Evolutionary conservation across 2,888 invertebrate genomes (phyloP).

Genomic region (Phyllotreta cruciferae): DNA sequence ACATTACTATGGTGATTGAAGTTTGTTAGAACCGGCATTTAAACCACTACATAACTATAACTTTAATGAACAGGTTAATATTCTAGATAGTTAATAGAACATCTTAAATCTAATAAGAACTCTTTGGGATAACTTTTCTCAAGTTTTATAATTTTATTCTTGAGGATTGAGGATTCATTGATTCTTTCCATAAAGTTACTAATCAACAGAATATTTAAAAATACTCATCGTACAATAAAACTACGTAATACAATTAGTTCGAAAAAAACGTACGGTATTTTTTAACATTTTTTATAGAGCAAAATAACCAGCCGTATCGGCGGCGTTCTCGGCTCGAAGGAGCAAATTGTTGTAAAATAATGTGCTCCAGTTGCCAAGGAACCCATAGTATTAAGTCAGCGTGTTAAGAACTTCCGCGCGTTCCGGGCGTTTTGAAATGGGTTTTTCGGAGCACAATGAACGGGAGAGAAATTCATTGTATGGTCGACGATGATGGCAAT

Average conservation of each 20-base stretch:
- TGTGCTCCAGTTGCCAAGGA: constrained; percentile 56
- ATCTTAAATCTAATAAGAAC: no score
- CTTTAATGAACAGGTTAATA: no score
- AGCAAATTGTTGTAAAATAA: constrained; percentile 47
- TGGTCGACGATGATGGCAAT: constrained; percentile 31
- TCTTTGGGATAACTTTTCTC: no score
- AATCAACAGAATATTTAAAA: no score
- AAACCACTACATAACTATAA: no score
- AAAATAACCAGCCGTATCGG: constrained; percentile 40
- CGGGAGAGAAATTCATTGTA: constrained; percentile 31
- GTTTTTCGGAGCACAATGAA: constrained; percentile 9
- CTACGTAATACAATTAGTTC: no score
- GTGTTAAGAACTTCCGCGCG: constrained; percentile 52
- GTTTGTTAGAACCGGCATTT: no score
- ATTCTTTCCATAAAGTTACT: no score
- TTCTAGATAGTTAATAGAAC: no score
- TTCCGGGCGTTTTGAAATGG: constrained; percentile 45
- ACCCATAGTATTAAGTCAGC: constrained; percentile 50
- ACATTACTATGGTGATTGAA: neutral
- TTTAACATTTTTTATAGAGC: constrained; percentile 37
- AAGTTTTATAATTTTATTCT: no score
- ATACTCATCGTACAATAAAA: no score
- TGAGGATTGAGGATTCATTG: no score
- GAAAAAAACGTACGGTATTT: constrained; percentile 23
- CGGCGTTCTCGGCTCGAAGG: constrained; percentile 31